Evolutionary conservation across 1,140 invertebrate species (phyloP).

Genomic region (Dreissena polymorpha): DNA sequence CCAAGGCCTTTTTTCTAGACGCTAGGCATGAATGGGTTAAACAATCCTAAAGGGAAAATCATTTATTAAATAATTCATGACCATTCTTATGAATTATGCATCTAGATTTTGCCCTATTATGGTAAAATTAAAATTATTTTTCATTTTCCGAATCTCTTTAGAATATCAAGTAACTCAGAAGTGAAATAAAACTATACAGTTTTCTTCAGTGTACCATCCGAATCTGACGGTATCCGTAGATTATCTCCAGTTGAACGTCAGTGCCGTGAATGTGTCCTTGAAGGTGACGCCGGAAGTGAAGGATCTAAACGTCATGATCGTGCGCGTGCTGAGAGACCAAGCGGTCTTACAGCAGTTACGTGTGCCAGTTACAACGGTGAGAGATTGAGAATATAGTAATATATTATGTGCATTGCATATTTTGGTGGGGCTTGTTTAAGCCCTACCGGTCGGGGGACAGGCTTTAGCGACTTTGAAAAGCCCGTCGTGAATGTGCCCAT

Average conservation of each 20-base stretch:
- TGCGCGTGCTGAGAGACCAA: background rate
- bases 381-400: background rate
- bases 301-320: background rate
- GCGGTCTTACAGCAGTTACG: background rate
- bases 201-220: conserved; percentile 31
- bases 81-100: background rate
- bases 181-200: background rate
- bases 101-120: background rate
- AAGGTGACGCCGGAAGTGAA: background rate
- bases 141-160: background rate
- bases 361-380: background rate
- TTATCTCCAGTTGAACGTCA: background rate
- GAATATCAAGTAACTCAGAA: background rate
- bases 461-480: background rate
- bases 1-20: too few relatives aligned
- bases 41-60: background rate
- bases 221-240: background rate
- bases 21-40: too few relatives aligned
- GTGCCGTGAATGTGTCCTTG: conserved; percentile 14
- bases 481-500: background rate
- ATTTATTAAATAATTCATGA: background rate
- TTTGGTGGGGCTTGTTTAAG: background rate
- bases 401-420: background rate
- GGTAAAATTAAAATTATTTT: background rate
- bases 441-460: background rate